Base-by-base conservation (phyloP, 2,797 vertebrate species). In the Sternarchorhynchus goeldii region DNA sequence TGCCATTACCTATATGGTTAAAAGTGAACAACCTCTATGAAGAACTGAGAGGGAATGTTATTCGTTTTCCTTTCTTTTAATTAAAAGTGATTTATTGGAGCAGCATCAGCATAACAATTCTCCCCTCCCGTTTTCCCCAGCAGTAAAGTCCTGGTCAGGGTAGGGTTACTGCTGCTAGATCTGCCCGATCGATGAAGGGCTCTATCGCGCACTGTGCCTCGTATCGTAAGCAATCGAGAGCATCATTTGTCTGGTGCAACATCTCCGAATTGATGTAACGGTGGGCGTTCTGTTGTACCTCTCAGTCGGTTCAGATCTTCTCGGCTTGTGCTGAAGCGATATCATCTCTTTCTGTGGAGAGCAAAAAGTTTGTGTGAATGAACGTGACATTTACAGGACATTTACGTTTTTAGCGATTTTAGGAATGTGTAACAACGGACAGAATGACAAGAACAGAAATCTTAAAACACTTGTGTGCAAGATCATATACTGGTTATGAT, bases 321-420 rank as follows among this genome's bases (percentile, higher is more conserved):
- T 78, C 50, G 78, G 74, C 66, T 83, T 83, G 79, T 80, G 80
- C 10, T 73, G 77, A n/a, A 34, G 5, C 16, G 82, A 85, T 55
- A 85, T 39, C 72, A 77, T 76, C 64, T 86, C 84, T 25, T 84
- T 85, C 85, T 87, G 84, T 84, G 78, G 65, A 66, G 36, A 65
- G 80, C 71, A 65, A 66, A 34, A 57, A 63, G 58, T 2, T 6
- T 50, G 45, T 39, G 16, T 67, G 76, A 21, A 58, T n/a, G 36
- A 72, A 62, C 58, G 25, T 18, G 32, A 36, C 16, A 36, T 64
- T 34, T 64, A 64, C 29, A 62, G 59, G 20, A 36, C 32, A 20
- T 29, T 25, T 25, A 25, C 25, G 25, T 25, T 14, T 50, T 50
- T 50, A 14, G 10, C 45, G n/a, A n/a, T n/a, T n/a, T n/a, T 2